These are phyloP conservation scores for Bovichtus variegatus DNA, from an alignment of 2,797 vertebrate genomes.

Conservation along the genomic window DNA sequence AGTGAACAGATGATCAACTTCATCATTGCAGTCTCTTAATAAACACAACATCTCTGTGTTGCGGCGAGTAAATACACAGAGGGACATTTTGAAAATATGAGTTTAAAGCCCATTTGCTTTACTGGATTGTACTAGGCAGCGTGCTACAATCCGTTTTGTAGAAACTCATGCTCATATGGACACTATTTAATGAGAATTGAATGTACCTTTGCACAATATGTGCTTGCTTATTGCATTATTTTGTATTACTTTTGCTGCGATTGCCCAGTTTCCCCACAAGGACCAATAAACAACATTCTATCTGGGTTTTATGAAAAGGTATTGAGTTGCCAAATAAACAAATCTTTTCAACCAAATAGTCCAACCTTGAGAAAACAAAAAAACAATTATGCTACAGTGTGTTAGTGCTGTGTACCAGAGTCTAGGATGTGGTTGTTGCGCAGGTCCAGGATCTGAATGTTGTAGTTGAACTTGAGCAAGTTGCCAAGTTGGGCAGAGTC, in stretches of 20 bases:
- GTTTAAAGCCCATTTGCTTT: not conserved
- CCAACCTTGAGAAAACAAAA: not conserved
- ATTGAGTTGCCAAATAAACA: not conserved
- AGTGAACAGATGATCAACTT: not conserved
- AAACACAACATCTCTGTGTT: not conserved
- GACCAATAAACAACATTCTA: not conserved
- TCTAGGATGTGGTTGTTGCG: constrained; percentile 96
- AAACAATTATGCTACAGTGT: not conserved
- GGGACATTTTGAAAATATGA: not conserved
- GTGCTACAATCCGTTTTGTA: not conserved
- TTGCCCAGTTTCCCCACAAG: not conserved
- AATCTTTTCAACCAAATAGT: not conserved
- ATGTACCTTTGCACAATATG: not conserved
- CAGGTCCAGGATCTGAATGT: constrained; percentile 94
- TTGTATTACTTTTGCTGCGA: not conserved
- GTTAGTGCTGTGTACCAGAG: constrained; percentile 84
- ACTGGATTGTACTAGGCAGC: not conserved
- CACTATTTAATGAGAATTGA: not conserved
- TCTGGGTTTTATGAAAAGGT: not conserved
- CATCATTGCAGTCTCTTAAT: not conserved
- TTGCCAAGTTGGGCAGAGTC: constrained; percentile 96
- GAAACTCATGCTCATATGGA: not conserved
- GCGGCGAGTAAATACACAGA: not conserved
- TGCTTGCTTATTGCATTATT: not conserved
- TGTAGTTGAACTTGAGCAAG: constrained; percentile 95